phyloP scores from a whole-genome alignment of 2,113 vertebrate species.

The Aegotheles bennettii region DNA sequence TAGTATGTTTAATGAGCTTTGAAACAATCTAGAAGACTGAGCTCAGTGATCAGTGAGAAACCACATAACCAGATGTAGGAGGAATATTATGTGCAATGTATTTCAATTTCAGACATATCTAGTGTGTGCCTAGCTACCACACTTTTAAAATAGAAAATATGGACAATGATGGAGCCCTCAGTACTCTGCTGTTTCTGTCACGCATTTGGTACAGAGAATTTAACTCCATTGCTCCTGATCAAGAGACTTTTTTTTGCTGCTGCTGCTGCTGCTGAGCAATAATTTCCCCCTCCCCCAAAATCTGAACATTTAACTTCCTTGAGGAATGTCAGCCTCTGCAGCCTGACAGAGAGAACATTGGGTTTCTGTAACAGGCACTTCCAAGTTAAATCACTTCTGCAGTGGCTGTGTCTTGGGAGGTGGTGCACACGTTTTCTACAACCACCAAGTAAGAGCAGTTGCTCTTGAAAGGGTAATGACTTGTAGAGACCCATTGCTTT shows the following conservation, averaged over 20 bases:
- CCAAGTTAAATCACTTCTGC: background rate
- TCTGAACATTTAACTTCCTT: background rate
- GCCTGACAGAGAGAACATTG: background rate
- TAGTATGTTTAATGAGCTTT: background rate
- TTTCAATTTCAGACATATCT: background rate
- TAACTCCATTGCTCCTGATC: background rate
- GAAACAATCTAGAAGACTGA: conserved; percentile 4
- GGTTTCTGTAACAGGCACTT: background rate
- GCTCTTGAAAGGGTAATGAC: background rate
- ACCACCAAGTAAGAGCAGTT: background rate
- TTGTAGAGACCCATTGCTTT: background rate
- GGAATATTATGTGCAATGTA: background rate
- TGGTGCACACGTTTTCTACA: background rate
- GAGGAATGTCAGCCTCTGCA: background rate
- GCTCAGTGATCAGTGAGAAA: background rate
- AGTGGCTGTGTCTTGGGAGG: background rate
- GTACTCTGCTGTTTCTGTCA: background rate
- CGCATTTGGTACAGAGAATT: background rate
- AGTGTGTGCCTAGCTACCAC: background rate
- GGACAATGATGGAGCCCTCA: background rate
- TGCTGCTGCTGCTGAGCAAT: background rate
- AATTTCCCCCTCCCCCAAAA: background rate
- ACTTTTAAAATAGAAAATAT: background rate
- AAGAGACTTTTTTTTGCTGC: background rate
- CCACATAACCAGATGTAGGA: background rate